Evolutionary conservation across 2,113 vertebrate genomes (phyloP), one percentile per base, ranked within the genome.

Genomic region (Vidua macroura): DNA sequence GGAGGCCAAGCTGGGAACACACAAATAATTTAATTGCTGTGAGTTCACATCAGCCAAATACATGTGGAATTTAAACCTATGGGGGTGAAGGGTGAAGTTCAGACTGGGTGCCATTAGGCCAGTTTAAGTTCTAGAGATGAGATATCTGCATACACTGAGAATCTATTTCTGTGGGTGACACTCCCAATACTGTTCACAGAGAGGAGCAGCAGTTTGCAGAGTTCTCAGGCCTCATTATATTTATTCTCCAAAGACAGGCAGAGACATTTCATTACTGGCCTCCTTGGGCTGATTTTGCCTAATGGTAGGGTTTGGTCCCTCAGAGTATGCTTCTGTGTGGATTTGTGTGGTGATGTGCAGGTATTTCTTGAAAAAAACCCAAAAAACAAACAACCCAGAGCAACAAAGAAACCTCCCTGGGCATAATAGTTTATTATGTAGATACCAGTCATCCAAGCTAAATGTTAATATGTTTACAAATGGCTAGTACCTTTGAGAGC

Each of bases 191-290:
- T 52, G 19, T 44, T 60, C n/a, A 76, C 28, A 43, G 48, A 59
- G 74, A 92, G 20, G 14, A 82, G 59, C 75, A 96, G 92, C 35
- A 94, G 60, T 93, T 95, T 96, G 95, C 92, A 96, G n/a, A 44
- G 33, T 58, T 83, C 51, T 76, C 93, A 94, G 52, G 10, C 7
- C 59, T 85, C 62, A 49, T 21, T 28, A 33, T 19, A 56, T 95
- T 92, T 92, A 41, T 52, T 69, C 33, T 87, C 62, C 49, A 82
- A 75, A 91, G 83, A 67, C 64, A 86, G 70, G n/a, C 53, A 84
- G 20, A 68, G 19, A 89, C 30, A 73, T 8, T 60, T 68, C 62
- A 10, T 86, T 77, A 31, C 31, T 76, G 41, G 13, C 81, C 56
- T 78, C 66, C 53, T 83, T 83, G 82, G 92, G 75, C 59, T 92